Conservation (phyloP, 2,797 vertebrate genomes). For the Thalassophryne amazonica region DNA sequence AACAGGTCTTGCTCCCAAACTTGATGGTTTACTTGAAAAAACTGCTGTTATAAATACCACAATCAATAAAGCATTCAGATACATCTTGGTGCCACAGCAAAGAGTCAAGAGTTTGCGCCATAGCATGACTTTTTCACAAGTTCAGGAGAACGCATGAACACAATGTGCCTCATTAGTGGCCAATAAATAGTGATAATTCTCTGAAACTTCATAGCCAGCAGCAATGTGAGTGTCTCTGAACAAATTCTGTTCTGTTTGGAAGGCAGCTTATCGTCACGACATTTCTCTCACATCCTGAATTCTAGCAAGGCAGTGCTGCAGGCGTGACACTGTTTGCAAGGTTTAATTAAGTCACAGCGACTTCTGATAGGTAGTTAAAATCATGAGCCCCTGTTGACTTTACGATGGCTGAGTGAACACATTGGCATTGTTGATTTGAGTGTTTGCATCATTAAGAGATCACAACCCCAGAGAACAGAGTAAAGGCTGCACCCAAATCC, state of each 20-base stretch:
- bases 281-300: conserved; percentile 45
- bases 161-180: conserved; percentile 22
- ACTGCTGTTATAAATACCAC: not conserved
- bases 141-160: conserved; percentile 14
- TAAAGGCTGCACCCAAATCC: conserved; percentile 7
- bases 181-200: conserved; percentile 21
- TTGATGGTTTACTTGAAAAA: conserved; percentile 5
- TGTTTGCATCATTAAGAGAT: conserved; percentile 52
- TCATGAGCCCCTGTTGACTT: conserved; percentile 66
- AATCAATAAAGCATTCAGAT: not conserved
- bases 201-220: conserved; percentile 20
- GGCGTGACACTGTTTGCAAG: conserved; percentile 59
- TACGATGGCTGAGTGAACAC: conserved; percentile 63
- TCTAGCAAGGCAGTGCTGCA: conserved; percentile 35
- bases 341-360: conserved; percentile 71
- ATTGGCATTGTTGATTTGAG: conserved; percentile 54
- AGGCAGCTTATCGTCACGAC: conserved; percentile 42
- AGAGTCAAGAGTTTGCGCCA: not conserved
- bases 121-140: conserved; percentile 4
- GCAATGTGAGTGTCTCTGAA: conserved; percentile 10
- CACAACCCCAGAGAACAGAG: conserved; percentile 22
- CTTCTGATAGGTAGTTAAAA: conserved; percentile 70
- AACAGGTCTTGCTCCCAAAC: conserved; percentile 34
- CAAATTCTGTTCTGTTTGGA: conserved; percentile 24
- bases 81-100: not conserved